Percentiles rank a stretch among this genome's conserved stretches.
These are phyloP conservation scores for Crotalus helleri DNA, from an alignment of 2,113 vertebrate species.

Conservation along the genomic window DNA sequence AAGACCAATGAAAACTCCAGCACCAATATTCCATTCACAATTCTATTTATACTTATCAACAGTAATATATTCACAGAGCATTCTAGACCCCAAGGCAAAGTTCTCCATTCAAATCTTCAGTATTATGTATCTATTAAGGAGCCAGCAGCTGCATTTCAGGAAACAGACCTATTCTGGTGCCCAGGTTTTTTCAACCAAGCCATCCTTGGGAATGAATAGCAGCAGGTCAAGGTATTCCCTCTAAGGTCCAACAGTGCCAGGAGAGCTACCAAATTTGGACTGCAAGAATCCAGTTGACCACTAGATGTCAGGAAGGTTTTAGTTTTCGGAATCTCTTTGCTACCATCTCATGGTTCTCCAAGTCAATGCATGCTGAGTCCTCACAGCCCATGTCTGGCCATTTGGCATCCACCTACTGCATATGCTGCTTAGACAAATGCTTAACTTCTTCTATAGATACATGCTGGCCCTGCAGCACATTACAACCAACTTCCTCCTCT, in stretches of 20 bases:
- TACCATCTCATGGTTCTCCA: not conserved
- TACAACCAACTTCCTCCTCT: not conserved
- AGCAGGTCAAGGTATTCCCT: not conserved
- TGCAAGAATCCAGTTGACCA: not conserved
- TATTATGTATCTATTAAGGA: not conserved
- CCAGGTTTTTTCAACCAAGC: not conserved
- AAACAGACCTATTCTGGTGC: not conserved
- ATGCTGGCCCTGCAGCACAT: not conserved
- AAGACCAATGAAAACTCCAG: not conserved
- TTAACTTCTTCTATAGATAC: not conserved
- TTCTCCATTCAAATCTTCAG: not conserved
- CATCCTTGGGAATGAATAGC: not conserved
- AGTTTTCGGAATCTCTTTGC: not conserved
- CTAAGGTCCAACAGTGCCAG: not conserved
- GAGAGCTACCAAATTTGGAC: not conserved
- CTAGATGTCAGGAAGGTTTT: not conserved
- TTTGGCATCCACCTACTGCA: not conserved
- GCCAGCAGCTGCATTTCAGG: not conserved
- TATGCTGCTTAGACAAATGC: not conserved
- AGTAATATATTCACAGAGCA: not conserved
- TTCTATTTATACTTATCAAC: not conserved
- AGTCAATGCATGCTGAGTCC: not conserved
- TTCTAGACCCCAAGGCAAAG: not conserved
- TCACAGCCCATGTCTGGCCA: not conserved
- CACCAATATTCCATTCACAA: not conserved